phyloP scores from a whole-genome alignment of 2,113 vertebrate species.

The Urocitellus parryii region DNA sequence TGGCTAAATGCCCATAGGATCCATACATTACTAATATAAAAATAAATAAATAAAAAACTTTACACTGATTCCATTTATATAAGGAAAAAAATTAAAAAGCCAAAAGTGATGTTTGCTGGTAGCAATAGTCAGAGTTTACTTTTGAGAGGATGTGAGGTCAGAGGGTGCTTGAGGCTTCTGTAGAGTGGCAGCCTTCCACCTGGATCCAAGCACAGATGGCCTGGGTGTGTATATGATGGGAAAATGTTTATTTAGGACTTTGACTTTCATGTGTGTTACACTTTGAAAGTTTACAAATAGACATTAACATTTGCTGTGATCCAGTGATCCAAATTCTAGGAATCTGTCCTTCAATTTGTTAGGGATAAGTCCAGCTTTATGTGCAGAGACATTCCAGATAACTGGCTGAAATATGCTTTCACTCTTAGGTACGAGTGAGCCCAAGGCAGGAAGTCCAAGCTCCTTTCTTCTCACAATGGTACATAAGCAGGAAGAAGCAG shows the following conservation, averaged over 20 bases:
- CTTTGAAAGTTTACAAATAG: neutral
- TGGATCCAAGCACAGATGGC: no score
- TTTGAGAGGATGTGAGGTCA: neutral
- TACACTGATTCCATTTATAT: no score
- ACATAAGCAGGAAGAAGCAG: no score
- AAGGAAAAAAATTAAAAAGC: neutral
- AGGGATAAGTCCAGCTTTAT: neutral
- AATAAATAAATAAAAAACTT: no score
- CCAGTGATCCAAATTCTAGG: neutral
- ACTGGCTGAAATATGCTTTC: no score
- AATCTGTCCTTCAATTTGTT: neutral
- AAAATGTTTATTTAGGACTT: neutral
- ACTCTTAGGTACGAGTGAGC: no score
- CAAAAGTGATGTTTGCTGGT: neutral
- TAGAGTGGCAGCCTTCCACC: neutral
- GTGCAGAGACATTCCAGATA: neutral
- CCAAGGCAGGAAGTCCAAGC: no score
- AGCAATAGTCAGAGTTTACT: no score
- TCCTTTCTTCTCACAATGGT: no score
- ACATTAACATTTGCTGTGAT: no score
- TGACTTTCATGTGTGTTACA: neutral
- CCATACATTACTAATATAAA: no score
- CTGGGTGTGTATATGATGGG: fast-evolving
- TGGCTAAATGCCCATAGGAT: no score
- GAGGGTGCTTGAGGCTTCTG: neutral